Base-by-base conservation (phyloP, 1,140 invertebrate genomes). In the Cydia amplana region DNA sequence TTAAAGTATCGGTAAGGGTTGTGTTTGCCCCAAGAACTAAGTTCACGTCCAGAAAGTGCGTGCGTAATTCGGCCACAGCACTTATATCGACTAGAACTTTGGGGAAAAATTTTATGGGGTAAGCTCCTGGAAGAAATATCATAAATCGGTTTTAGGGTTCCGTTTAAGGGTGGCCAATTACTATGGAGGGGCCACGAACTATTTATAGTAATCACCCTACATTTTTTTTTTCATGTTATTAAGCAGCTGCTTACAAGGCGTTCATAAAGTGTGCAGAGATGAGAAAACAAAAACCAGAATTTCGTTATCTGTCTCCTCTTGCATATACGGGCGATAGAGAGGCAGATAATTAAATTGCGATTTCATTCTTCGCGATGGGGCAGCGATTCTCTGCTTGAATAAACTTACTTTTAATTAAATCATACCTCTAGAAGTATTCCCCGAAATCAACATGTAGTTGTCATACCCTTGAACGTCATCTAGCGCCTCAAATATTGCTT, bases 1-100 rank as follows among this genome's bases (percentile, higher is more conserved):
- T 55, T 36, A 80, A 75, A n/a, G 79, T 79, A 55, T 80, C 76
- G 1, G 72, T 77, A 4, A 80, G 72, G 14, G 77, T 79, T 20
- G 72, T 77, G 51, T 78, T 79, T 7, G 75, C 79, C 51, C 81
- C 81, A 4, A 82, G 51, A 4, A 82, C 77, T 12, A 82, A 73
- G 72, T 82, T 82, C 9, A 73, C 70, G 51, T 82, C 81, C 40
- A 80, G 28, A 74, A 75, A 78, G 74, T 79, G 74, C 10, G 55
- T 40, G 2, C 23, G 46, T 20, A 82, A 23, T 63, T 79, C 76
- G 14, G 55, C 67, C 4, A 82, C 60, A 18, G 75, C 55, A 23
- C 65, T 79, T 32, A 82, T 79, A 60, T 82, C 79, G 12, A 82
- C 78, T 16, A 82, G 49, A 12, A 80, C 28, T 72, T 78, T 77